A percentile compares a stretch with the other conserved stretches of the same genome.
Evolutionary conservation across 2,113 vertebrate species (phyloP).

Genomic region (Gobio gobio): DNA sequence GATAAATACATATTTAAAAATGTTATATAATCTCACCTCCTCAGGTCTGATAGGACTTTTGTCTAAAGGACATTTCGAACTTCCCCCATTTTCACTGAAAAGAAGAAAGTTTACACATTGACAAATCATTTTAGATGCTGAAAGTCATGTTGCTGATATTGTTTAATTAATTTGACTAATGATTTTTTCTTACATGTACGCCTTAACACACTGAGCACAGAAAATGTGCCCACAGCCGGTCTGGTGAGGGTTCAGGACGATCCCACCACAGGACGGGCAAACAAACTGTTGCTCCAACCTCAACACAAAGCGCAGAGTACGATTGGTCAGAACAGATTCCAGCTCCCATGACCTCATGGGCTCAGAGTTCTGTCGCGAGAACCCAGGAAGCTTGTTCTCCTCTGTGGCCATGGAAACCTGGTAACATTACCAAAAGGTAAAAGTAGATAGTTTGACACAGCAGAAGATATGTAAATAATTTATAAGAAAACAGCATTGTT

Average conservation of each 20-base stretch:
- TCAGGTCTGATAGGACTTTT: slow-evolving; percentile 81
- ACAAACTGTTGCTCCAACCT: slow-evolving; percentile 80
- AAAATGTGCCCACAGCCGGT: slow-evolving; percentile 88
- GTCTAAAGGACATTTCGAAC: slow-evolving; percentile 83
- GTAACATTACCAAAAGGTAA: not conserved
- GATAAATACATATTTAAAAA: too few relatives aligned
- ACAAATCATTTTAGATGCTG: not conserved
- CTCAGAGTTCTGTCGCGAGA: slow-evolving; percentile 76
- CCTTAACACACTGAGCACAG: slow-evolving; percentile 81
- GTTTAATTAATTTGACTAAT: not conserved
- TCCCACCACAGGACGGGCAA: slow-evolving; percentile 77
- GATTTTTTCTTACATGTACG: slow-evolving; percentile 74
- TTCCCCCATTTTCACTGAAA: slow-evolving; percentile 75
- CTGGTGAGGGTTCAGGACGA: slow-evolving; percentile 87
- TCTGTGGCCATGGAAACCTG: slow-evolving; percentile 75
- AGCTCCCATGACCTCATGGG: slow-evolving; percentile 77
- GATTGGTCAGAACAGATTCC: slow-evolving; percentile 62
- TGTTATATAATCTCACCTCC: slow-evolving; percentile 76
- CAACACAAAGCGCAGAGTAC: slow-evolving; percentile 73
- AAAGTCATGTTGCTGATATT: not conserved
- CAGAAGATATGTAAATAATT: not conserved
- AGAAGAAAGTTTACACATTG: slow-evolving; percentile 43
- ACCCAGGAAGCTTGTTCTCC: slow-evolving; percentile 60
- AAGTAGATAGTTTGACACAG: not conserved
- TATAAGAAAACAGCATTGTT: too few relatives aligned